Conservation (phyloP, 2,113 vertebrate species). For the Etia nguti region DNA sequence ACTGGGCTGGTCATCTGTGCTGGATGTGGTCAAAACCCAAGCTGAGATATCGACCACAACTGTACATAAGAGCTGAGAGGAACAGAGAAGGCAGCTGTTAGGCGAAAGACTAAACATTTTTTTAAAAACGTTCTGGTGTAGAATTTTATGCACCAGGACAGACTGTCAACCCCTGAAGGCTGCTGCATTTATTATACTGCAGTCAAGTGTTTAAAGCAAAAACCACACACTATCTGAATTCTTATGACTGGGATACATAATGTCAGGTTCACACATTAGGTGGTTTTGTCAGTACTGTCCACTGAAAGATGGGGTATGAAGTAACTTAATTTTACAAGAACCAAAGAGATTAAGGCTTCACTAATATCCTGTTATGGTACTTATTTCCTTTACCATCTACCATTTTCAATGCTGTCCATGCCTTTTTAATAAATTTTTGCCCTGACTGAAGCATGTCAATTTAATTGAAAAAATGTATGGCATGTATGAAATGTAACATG, state of each 20-base stretch:
- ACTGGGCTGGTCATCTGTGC: conserved; percentile 67
- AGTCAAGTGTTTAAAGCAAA: background rate
- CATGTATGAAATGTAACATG: background rate
- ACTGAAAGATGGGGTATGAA: background rate
- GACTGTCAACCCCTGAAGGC: background rate
- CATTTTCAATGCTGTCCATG: background rate
- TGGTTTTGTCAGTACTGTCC: background rate
- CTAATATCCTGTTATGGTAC: background rate
- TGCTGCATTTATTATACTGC: background rate
- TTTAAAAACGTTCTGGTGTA: background rate
- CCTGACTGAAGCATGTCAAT: background rate
- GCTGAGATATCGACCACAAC: conserved; percentile 68
- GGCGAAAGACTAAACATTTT: background rate
- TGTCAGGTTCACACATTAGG: background rate
- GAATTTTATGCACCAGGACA: background rate
- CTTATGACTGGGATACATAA: background rate
- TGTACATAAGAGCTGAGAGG: conserved; percentile 80
- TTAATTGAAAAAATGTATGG: background rate
- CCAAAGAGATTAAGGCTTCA: background rate
- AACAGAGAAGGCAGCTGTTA: conserved; percentile 12
- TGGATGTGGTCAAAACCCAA: conserved; percentile 69
- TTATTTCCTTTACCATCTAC: background rate
- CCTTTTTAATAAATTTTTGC: background rate
- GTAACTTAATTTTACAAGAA: background rate
- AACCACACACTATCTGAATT: background rate